Base-by-base conservation (phyloP, 2,113 vertebrate genomes). In the Leptocoma aspasia region DNA sequence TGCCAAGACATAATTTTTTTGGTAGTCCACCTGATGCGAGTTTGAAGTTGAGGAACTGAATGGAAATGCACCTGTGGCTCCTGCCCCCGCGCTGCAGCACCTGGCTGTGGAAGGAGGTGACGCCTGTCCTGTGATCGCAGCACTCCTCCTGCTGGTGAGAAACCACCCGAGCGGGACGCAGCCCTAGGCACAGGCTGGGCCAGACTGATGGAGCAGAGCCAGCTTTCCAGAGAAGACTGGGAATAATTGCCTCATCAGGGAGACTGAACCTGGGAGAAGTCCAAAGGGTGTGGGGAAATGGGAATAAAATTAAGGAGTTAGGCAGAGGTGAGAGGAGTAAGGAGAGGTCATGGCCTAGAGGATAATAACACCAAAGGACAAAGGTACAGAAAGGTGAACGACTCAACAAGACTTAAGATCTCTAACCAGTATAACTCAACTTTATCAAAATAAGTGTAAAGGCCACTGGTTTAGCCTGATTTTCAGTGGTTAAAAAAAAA, bases 111-210 rank as follows among this genome's bases (percentile, higher is more conserved):
- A 2, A 28, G 6, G 65, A 37, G 27, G 33, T 2, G 63, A 11
- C 1, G 7, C 20, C 21, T 60, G 39, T 79, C 61, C 22, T 35
- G 63, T 3, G 5, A 30, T 47, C 0, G 1, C 69, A 45, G 50
- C 53, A 3, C 61, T 82, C 56, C 44, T 89, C 30, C 44, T 71
- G 52, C 82, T 76, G 75, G 52, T 22, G 33, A 10, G 24, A 41
- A 41, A 23, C 23, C 31, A 33, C 17, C 23, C 4, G 15, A 18
- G 11, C 0, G 6, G 19, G 54, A 44, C 1, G 1, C 37, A 35
- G 54, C 41, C 24, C 49, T 1, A 1, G 35, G 70, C 30, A 42
- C 39, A 6, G 53, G 2, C 21, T 19, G 18, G 18, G 22, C 12
- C 50, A 31, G 16, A 2, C 2, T 11, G 21, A 6, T 12, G 22